phyloP scores from a whole-genome alignment of 2,113 vertebrate species.

The Cranoglanis bouderius region DNA sequence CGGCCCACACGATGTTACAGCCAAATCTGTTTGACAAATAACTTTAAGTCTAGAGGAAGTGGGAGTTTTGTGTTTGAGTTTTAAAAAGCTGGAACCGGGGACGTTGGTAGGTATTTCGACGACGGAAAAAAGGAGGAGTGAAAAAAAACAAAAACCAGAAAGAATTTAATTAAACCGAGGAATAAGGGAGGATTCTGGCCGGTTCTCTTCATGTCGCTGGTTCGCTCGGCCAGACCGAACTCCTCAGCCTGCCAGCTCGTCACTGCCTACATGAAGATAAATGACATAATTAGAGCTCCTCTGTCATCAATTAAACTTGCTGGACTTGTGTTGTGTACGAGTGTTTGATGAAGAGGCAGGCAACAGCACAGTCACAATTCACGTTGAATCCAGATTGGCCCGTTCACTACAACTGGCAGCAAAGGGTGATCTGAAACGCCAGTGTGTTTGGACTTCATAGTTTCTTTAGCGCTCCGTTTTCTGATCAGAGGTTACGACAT shows the following conservation, averaged over 20 bases:
- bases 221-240: conserved; percentile 39
- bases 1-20: background rate
- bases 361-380: conserved; percentile 45
- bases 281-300: conserved; percentile 54
- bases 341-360: conserved; percentile 38
- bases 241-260: conserved; percentile 42
- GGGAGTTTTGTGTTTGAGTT: background rate
- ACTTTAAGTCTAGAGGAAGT: conserved; percentile 1
- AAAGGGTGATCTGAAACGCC: conserved; percentile 7
- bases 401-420: conserved; percentile 42
- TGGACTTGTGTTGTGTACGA: conserved; percentile 42
- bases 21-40: background rate
- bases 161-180: conserved; percentile 31
- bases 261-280: conserved; percentile 52
- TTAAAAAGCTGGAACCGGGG: background rate
- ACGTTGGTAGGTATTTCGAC: background rate
- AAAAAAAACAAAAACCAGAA: conserved; percentile 16
- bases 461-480: conserved; percentile 20
- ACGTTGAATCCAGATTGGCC: conserved; percentile 38
- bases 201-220: conserved; percentile 26
- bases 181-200: conserved; percentile 20
- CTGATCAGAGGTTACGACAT: background rate
- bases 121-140: background rate
- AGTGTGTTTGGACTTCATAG: background rate
- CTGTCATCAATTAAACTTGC: conserved; percentile 56